Percentiles rank a stretch among this genome's conserved stretches.
phyloP scores from a whole-genome alignment of 2,888 invertebrate species.

The Yponomeuta cagnagella region DNA sequence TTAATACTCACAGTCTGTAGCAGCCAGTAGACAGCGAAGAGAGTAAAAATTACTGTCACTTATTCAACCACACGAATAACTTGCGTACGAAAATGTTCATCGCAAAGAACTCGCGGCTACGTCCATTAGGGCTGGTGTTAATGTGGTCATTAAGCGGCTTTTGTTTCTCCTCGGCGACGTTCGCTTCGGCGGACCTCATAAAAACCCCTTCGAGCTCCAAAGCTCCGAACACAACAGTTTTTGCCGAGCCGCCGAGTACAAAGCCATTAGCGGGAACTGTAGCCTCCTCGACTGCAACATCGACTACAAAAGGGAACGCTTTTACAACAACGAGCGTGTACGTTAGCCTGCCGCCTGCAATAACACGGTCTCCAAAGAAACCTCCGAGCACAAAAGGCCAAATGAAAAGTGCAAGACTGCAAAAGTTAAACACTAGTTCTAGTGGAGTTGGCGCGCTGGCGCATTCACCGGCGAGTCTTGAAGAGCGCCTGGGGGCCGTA shows the following conservation, averaged over 20 bases:
- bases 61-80: conserved; percentile 12
- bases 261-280: conserved; percentile 49
- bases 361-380: conserved; percentile 46
- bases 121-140: conserved; percentile 33
- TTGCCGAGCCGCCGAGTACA: conserved; percentile 35
- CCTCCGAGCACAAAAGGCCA: conserved; percentile 52
- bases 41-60: conserved; percentile 2
- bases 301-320: conserved; percentile 55
- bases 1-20: conserved; percentile 10
- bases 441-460: conserved; percentile 38
- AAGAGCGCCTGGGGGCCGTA: conserved; percentile 78
- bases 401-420: conserved; percentile 62
- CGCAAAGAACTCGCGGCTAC: background rate
- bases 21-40: background rate
- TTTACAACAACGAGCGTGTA: conserved; percentile 52
- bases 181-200: conserved; percentile 39
- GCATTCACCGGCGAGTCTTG: conserved; percentile 69
- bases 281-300: conserved; percentile 43
- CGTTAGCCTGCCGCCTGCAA: conserved; percentile 41
- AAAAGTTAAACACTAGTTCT: conserved; percentile 60
- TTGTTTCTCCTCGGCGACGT: conserved; percentile 40
- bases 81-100: conserved; percentile 17
- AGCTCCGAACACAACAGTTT: conserved; percentile 35
- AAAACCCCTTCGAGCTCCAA: conserved; percentile 43
- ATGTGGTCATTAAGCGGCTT: conserved; percentile 47